Conservation (phyloP, 1,140 invertebrate species). For the Polyergus mexicanus region DNA sequence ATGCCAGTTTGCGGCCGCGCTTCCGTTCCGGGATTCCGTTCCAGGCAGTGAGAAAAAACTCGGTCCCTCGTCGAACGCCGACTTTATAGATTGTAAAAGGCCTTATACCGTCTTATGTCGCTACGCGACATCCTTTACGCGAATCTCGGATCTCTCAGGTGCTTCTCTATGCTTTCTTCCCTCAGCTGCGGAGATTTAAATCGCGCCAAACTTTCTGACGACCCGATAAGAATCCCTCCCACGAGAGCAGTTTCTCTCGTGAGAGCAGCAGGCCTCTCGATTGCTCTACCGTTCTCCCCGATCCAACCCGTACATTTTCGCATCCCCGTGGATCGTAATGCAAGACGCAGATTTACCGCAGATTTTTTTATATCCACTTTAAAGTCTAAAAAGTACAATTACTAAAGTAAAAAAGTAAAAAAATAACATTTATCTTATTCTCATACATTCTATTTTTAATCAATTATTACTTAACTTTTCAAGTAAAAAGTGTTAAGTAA, state of each 20-base stretch:
- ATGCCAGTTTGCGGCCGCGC: not conserved
- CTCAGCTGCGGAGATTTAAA: constrained; percentile 40
- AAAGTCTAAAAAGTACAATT: too few species aligned
- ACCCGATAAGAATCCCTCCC: constrained; percentile 45
- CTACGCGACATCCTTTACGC: constrained; percentile 32
- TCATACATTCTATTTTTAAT: too few species aligned
- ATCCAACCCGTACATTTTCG: constrained; percentile 37
- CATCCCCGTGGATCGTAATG: constrained; percentile 3
- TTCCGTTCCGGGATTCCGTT: constrained; percentile 33
- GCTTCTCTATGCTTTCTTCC: not conserved
- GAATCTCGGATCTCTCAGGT: constrained; percentile 51
- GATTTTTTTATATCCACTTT: not conserved
- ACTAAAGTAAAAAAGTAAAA: not conserved
- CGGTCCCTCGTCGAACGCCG: constrained; percentile 11
- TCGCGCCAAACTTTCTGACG: constrained; percentile 55
- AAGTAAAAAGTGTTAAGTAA: constrained; percentile 5
- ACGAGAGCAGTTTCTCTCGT: constrained; percentile 43
- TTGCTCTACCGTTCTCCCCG: not conserved
- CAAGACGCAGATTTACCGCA: not conserved
- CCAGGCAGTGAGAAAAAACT: constrained; percentile 1
- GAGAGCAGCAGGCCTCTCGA: not conserved
- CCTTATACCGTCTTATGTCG: constrained; percentile 37
- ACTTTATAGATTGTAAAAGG: constrained; percentile 63
- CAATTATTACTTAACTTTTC: not conserved
- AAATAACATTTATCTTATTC: not conserved